Evolutionary conservation across 2,797 vertebrate species (phyloP), one percentile per base, ranked within the genome.

Genomic region (Distichodus sexfasciatus): DNA sequence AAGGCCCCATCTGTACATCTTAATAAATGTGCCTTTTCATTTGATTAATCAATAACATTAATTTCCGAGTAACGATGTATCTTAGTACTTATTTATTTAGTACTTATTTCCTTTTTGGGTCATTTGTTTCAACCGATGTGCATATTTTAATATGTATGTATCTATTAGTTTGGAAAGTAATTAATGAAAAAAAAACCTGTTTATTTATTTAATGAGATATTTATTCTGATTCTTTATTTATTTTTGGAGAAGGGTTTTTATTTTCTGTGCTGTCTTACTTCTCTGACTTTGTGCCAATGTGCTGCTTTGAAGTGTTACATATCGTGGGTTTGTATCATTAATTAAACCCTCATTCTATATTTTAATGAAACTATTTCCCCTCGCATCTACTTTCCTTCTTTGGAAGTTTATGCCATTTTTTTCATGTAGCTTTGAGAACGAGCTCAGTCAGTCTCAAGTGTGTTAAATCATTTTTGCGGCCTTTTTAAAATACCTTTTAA

Each of bases 11-110:
- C 86, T 84, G 86, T 88, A 91, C 88, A 92, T 91, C 86, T 91
- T 91, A 90, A 93, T 92, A 91, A 91, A 92, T 92, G 91, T 93
- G 91, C 91, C 91, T 92, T 93, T 93, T 93, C 85, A 91, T 91
- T 93, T 92, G 80, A 90, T 85, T 89, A 87, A 89, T 91, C 88
- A 92, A 91, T 88, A 89, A 86, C 81, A 87, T 60, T 91, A 69
- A 90, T 91, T 92, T 91, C 68, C 71, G 83, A 89, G 87, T 91
- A 89, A 89, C 82, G 87, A 88, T 88, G 88, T 91, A 88, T 87
- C 64, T 86, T 85, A 84, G 85, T 90, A 89, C 84, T 87, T 77
- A 86, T 89, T 82, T 73, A 68, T 76, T 69, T 85, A 84, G 85
- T 90, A 89, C 84, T 87, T 77, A 86, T 89, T 82, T 73, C 76